phyloP scores from a whole-genome alignment of 2,113 vertebrate species.

The Leucopsar rothschildi region DNA sequence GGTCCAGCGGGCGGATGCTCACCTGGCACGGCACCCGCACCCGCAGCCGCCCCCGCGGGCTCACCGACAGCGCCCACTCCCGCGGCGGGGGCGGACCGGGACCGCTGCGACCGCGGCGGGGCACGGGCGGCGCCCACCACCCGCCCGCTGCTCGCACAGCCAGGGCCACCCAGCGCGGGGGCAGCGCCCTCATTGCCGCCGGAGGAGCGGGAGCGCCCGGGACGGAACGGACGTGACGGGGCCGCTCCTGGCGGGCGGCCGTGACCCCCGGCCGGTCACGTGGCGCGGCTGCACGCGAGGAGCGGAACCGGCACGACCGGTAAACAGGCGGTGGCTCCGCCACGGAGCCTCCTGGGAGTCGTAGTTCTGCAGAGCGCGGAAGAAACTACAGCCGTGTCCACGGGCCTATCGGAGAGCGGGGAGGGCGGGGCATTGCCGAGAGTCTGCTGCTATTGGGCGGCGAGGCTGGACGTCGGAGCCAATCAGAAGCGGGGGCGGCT shows the following conservation, averaged over 20 bases:
- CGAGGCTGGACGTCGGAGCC: accelerated
- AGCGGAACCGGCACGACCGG: background rate
- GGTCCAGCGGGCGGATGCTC: conserved; percentile 79
- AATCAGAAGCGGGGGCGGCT: background rate
- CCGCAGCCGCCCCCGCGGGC: conserved; percentile 78
- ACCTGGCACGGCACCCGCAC: conserved; percentile 80
- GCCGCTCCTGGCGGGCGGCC: background rate
- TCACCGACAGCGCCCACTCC: conserved; percentile 78
- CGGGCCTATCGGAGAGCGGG: background rate
- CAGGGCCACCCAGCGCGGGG: background rate
- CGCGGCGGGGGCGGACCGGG: background rate
- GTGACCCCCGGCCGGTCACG: background rate
- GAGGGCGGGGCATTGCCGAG: accelerated
- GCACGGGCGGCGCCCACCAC: background rate
- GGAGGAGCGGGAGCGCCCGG: too few relatives aligned
- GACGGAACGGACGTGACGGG: background rate
- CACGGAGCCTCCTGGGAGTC: conserved; percentile 13
- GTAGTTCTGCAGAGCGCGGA: background rate
- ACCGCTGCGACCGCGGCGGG: background rate
- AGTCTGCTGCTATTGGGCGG: background rate
- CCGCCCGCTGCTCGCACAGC: background rate
- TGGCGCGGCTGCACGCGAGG: background rate
- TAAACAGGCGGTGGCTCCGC: background rate
- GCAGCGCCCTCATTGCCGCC: background rate
- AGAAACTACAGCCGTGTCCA: background rate